Percentiles rank a stretch among this genome's conserved stretches.
Evolutionary conservation across 2,888 invertebrate species (phyloP).

Genomic region (Brenthis hecate): DNA sequence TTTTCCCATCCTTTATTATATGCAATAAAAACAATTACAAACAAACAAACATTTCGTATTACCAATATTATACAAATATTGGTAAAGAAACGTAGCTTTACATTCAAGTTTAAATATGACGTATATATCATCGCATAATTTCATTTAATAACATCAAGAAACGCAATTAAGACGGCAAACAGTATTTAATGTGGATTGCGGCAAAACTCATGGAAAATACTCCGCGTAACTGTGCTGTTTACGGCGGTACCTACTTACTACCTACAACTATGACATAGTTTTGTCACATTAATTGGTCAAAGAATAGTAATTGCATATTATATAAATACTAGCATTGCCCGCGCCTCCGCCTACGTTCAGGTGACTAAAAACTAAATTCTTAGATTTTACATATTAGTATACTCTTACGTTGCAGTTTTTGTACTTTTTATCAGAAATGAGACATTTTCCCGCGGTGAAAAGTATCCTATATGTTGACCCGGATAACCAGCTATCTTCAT

Average conservation of each 20-base stretch:
- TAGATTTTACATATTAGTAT: too few relatives aligned
- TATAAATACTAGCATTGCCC: too few relatives aligned
- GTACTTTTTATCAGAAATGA: too few relatives aligned
- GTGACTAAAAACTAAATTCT: too few relatives aligned
- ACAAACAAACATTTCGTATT: background rate
- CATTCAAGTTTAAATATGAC: background rate
- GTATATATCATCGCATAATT: slow-evolving; percentile 16
- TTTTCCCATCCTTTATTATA: background rate
- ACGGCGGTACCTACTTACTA: background rate
- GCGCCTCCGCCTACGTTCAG: too few relatives aligned
- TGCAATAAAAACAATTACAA: background rate
- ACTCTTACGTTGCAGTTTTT: too few relatives aligned
- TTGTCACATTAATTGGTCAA: too few relatives aligned
- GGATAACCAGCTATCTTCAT: too few relatives aligned
- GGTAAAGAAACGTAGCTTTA: background rate
- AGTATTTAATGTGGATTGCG: slow-evolving; percentile 27
- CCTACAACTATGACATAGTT: too few relatives aligned
- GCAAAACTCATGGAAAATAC: slow-evolving; percentile 16
- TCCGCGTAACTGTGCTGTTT: slow-evolving; percentile 11
- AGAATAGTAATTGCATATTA: too few relatives aligned
- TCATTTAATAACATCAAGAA: slow-evolving; percentile 21
- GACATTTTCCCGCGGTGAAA: too few relatives aligned
- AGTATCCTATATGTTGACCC: too few relatives aligned
- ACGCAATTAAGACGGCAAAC: slow-evolving; percentile 15
- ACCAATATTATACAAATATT: background rate